These are phyloP conservation scores for Gordius sp. DNA, from an alignment of 2,888 invertebrate genomes.

Conservation along the genomic window DNA sequence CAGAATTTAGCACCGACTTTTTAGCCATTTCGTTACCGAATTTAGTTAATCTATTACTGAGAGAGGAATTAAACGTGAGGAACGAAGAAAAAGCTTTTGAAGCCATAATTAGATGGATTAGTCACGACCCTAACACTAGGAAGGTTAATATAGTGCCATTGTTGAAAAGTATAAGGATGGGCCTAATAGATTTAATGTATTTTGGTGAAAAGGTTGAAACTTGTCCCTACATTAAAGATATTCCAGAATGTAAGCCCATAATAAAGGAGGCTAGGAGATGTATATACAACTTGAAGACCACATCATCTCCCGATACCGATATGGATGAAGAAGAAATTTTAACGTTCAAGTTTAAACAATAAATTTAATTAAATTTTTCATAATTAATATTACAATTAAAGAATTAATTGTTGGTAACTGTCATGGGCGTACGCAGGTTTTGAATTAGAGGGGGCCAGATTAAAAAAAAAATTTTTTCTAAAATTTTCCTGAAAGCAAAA, in stretches of 20 bases:
- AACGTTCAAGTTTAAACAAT: no score
- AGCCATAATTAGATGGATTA: constrained; percentile 44
- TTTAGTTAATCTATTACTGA: constrained; percentile 38
- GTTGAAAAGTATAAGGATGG: constrained; percentile 41
- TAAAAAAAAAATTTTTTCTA: no score
- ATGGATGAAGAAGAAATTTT: no score
- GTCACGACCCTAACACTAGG: constrained; percentile 36
- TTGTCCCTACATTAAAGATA: constrained; percentile 2
- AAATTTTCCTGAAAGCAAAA: no score
- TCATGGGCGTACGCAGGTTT: no score
- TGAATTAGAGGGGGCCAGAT: no score
- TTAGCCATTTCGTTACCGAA: constrained; percentile 37
- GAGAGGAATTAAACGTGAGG: constrained; percentile 45
- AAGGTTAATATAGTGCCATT: constrained; percentile 36
- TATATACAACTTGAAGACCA: neutral
- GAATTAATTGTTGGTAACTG: no score
- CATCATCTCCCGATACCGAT: no score
- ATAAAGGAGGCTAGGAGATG: neutral
- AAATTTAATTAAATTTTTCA: no score
- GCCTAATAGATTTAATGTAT: constrained; percentile 28
- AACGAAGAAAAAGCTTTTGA: constrained; percentile 37
- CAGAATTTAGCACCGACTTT: constrained; percentile 40
- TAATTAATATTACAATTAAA: no score
- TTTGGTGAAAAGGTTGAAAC: constrained; percentile 3
- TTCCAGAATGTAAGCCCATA: neutral